Evolutionary conservation across 2,888 invertebrate genomes (phyloP), one percentile per base, ranked within the genome.

Genomic region (Drosophila testacea): DNA sequence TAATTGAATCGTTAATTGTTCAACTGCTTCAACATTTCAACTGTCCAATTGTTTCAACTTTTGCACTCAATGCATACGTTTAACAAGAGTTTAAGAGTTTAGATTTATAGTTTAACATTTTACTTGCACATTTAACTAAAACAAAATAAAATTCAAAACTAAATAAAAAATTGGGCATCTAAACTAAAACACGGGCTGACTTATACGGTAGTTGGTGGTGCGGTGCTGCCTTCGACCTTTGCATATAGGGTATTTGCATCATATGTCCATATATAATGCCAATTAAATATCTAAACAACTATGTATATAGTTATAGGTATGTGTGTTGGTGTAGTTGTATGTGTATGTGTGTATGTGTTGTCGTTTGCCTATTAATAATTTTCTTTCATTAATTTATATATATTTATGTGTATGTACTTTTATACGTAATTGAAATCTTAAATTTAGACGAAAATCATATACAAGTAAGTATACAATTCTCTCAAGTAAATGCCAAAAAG

Each of bases 401-500:
- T 38, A 9, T 47, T 28, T 48, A 13, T 71, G 47, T 72, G 61
- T 70, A 68, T 73, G 57, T 56, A 50, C 13, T 62, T 62, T 34
- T 73, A 47, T 57, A 78, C 44, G 70, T 79, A 81, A 68, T 51
- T 67, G 62, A 81, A 81, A 73, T 62, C 82, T 88, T 86, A 86
- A 79, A 87, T 86, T 88, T 88, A 86, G 81, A 85, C 88, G 80
- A 86, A 83, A 86, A 83, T 83, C 77, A 84, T 79, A 83, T 76
- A 79, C 56, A 62, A 42, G 46, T 52, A 32, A 57, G 65, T 70
- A 74, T 69, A 56, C 32, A 60, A 87, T 80, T 75, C 71, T 79
- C 86, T 86, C 86, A 86, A 88, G 80, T 87, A 88, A 87, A 87
- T 88, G 88, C 88, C 87, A 88, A 87, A 78, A 74, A 50, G 69